phyloP scores from a whole-genome alignment of 2,888 invertebrate genomes.

The Melanostoma mellinum region DNA sequence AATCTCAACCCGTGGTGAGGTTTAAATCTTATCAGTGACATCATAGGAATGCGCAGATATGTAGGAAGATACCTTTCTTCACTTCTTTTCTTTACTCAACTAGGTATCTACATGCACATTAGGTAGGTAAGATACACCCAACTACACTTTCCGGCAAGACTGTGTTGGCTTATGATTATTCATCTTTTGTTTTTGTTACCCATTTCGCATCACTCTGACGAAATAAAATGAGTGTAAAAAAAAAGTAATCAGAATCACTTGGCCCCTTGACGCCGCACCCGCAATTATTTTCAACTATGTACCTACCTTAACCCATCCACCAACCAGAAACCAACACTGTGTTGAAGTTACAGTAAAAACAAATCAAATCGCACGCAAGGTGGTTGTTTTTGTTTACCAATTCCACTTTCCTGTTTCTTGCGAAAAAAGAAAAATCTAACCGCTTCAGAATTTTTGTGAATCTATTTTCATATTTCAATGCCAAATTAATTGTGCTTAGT shows the following conservation, averaged over 20 bases:
- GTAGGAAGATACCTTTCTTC: too few species aligned
- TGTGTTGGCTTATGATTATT: slow-evolving; percentile 51
- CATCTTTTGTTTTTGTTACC: slow-evolving; percentile 65
- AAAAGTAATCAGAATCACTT: slow-evolving; percentile 47
- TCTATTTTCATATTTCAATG: slow-evolving; percentile 55
- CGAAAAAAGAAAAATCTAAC: slow-evolving; percentile 4
- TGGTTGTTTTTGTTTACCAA: slow-evolving; percentile 72
- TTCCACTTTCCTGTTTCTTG: slow-evolving; percentile 57
- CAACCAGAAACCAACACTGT: slow-evolving; percentile 4
- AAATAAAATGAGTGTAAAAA: slow-evolving; percentile 61
- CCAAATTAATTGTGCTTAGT: slow-evolving; percentile 27
- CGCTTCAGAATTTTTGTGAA: slow-evolving; percentile 27
- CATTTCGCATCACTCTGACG: slow-evolving; percentile 61
- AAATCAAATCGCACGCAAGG: slow-evolving; percentile 67
- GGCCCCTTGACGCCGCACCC: slow-evolving; percentile 10
- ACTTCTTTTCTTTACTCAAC: too few species aligned
- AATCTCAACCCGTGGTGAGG: too few species aligned
- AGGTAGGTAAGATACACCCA: not conserved
- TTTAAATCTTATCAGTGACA: too few species aligned
- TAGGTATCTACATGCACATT: too few species aligned
- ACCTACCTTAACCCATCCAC: slow-evolving; percentile 5
- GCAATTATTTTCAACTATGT: slow-evolving; percentile 7
- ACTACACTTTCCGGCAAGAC: slow-evolving; percentile 45
- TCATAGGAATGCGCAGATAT: too few species aligned
- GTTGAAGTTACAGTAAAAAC: slow-evolving; percentile 34